These are phyloP conservation scores for Drosophila sechellia DNA, from an alignment of 1,140 invertebrate species.

Conservation along the genomic window DNA sequence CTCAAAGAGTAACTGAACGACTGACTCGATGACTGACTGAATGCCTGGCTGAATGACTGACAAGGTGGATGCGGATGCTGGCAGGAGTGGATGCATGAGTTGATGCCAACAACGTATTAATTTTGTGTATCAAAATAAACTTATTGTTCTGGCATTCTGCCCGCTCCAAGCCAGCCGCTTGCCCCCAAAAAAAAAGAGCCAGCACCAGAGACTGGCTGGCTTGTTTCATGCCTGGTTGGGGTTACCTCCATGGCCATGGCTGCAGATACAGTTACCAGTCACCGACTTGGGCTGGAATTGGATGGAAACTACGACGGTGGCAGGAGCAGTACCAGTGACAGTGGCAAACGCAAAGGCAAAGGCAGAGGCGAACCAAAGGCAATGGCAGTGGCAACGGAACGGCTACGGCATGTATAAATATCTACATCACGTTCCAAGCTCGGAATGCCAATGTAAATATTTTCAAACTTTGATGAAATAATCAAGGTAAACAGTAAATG, in stretches of 20 bases:
- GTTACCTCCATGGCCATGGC: constrained; percentile 12
- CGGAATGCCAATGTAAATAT: constrained; percentile 82
- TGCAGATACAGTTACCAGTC: not conserved
- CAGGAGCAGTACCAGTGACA: too few species aligned
- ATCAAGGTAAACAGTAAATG: constrained; percentile 82
- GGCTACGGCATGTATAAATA: constrained; percentile 72
- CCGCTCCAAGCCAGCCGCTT: not conserved
- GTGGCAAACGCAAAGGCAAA: not conserved
- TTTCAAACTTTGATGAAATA: constrained; percentile 83
- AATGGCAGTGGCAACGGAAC: constrained; percentile 17
- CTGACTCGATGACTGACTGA: constrained; percentile 17
- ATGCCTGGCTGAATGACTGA: constrained; percentile 35
- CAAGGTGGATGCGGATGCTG: constrained; percentile 12
- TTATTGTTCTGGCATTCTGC: constrained; percentile 67
- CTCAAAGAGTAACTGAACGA: constrained; percentile 19
- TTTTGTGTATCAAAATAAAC: constrained; percentile 83
- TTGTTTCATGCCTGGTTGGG: constrained; percentile 7
- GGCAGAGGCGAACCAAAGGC: not conserved
- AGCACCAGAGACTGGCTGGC: constrained; percentile 14
- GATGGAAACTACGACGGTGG: constrained; percentile 19
- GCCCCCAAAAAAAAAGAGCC: constrained; percentile 12
- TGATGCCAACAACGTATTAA: constrained; percentile 82
- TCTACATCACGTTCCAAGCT: constrained; percentile 81
- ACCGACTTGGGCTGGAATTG: not conserved
- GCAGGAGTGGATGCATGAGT: constrained; percentile 54